phyloP scores from a whole-genome alignment of 2,797 vertebrate species.

The Hybognathus amarus region DNA sequence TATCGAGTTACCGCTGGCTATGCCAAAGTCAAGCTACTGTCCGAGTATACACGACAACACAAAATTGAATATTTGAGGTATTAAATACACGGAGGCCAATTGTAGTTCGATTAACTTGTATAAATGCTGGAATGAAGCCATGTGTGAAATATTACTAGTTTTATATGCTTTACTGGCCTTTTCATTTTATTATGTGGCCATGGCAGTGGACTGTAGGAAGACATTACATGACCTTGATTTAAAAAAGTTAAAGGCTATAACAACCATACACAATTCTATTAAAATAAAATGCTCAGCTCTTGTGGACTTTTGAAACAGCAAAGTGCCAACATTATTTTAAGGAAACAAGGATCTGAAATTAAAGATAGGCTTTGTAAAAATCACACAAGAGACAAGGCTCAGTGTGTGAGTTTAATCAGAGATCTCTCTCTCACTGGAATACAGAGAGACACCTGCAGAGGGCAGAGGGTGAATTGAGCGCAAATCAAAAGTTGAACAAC shows the following conservation, averaged over 20 bases:
- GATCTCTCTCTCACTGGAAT: slow-evolving; percentile 20
- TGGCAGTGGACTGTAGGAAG: background rate
- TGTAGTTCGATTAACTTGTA: background rate
- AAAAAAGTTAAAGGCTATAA: background rate
- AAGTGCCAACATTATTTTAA: background rate
- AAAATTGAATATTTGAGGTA: background rate
- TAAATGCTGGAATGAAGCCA: background rate
- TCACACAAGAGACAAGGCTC: background rate
- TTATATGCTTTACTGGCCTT: background rate
- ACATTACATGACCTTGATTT: background rate
- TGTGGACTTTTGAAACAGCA: background rate
- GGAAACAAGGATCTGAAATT: background rate
- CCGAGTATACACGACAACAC: background rate
- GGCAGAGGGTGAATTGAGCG: slow-evolving; percentile 13
- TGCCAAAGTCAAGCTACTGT: background rate
- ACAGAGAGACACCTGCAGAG: slow-evolving; percentile 58
- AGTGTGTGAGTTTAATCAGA: slow-evolving; percentile 23
- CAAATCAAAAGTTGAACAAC: slow-evolving; percentile 22
- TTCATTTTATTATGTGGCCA: too few relatives aligned
- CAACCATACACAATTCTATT: background rate
- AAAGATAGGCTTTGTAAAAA: background rate
- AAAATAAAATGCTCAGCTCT: background rate
- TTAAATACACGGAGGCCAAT: background rate
- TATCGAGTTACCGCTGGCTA: background rate
- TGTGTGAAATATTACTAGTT: background rate